Conservation (phyloP, 2,797 vertebrate species). For the Centroberyx gerrardi region DNA sequence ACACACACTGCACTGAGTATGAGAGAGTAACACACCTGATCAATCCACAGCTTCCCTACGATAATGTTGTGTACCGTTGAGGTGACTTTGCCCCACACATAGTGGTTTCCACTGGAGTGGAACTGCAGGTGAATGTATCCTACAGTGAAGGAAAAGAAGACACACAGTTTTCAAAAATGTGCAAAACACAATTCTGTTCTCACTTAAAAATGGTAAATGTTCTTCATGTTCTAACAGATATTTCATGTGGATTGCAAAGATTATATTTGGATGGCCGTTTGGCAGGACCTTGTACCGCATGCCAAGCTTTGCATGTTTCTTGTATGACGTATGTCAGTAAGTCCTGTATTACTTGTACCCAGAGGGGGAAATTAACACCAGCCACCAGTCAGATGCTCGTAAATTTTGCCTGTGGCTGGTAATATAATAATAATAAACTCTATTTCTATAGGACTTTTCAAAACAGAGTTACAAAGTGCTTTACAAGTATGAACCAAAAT, state of each 20-base stretch:
- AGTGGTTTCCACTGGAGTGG: constrained; percentile 92
- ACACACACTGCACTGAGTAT: background rate
- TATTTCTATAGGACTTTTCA: too few relatives aligned
- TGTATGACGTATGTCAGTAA: background rate
- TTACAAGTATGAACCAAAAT: too few relatives aligned
- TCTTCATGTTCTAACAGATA: background rate
- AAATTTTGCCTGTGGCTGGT: too few relatives aligned
- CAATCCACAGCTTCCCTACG: constrained; percentile 97
- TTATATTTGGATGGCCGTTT: background rate
- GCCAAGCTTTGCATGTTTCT: background rate
- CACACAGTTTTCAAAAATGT: background rate
- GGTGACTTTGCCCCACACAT: constrained; percentile 96
- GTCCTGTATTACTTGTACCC: background rate
- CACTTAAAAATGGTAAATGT: background rate
- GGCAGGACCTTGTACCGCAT: background rate
- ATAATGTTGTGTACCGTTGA: constrained; percentile 98
- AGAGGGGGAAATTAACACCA: too few relatives aligned
- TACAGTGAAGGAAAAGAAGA: constrained; percentile 62
- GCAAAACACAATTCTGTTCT: background rate
- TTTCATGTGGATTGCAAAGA: constrained; percentile 6
- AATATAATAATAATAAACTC: too few relatives aligned
- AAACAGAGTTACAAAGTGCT: too few relatives aligned
- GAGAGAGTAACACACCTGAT: constrained; percentile 87
- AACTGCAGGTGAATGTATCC: constrained; percentile 96
- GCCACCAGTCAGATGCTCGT: too few relatives aligned